phyloP scores from a whole-genome alignment of 2,888 invertebrate genomes.

The Xanthorhoe spadicearia region DNA sequence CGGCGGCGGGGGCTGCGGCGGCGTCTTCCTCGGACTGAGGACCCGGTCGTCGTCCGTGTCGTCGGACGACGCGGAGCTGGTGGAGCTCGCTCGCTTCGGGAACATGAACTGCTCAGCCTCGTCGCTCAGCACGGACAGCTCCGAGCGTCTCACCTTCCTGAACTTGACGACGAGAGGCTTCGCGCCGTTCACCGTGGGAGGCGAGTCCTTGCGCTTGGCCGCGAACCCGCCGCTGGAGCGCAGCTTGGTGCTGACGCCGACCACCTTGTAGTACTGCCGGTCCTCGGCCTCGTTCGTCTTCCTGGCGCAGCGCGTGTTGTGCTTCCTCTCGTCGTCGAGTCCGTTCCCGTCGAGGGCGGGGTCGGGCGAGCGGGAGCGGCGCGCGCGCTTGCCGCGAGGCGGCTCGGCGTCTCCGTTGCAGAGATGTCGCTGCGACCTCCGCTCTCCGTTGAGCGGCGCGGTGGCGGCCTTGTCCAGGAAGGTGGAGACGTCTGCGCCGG shows the following conservation, averaged over 20 bases:
- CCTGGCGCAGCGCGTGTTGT: conserved; percentile 70
- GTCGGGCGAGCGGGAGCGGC: conserved; percentile 66
- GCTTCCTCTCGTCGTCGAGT: conserved; percentile 65
- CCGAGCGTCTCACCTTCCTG: conserved; percentile 89
- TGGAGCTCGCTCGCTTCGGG: conserved; percentile 87
- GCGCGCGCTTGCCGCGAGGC: conserved; percentile 59
- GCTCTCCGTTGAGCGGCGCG: conserved; percentile 72
- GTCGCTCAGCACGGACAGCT: conserved; percentile 90
- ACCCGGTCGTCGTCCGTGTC: conserved; percentile 80
- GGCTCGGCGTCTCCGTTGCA: conserved; percentile 68
- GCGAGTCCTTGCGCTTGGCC: conserved; percentile 64
- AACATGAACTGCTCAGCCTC: conserved; percentile 96
- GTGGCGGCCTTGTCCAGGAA: conserved; percentile 87
- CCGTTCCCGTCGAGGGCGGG: conserved; percentile 64
- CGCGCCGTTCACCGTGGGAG: conserved; percentile 82
- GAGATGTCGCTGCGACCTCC: conserved; percentile 68
- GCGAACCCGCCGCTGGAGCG: conserved; percentile 84
- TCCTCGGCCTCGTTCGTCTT: conserved; percentile 59
- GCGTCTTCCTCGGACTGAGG: conserved; percentile 69
- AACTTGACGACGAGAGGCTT: conserved; percentile 89
- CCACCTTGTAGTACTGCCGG: conserved; percentile 88
- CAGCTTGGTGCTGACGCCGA: conserved; percentile 88
- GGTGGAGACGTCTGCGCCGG: conserved; percentile 87
- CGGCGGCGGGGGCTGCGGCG: conserved; percentile 56
- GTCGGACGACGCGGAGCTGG: conserved; percentile 82